A percentile compares a stretch with the other conserved stretches of the same genome.
Evolutionary conservation across 2,888 invertebrate genomes (phyloP).

Genomic region (Apamea monoglypha): DNA sequence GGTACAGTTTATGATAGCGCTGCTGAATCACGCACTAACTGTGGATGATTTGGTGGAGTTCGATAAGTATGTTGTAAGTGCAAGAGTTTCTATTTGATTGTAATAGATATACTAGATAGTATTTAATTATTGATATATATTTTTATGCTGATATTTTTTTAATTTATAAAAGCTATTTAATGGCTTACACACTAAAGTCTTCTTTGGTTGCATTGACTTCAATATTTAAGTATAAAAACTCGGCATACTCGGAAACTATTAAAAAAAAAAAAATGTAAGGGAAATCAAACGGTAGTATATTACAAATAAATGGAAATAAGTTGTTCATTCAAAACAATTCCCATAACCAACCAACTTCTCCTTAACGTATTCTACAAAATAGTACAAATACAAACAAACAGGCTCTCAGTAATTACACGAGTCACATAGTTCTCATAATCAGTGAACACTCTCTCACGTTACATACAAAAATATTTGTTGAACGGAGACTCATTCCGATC

Average conservation of each 20-base stretch:
- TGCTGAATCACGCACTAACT: constrained; percentile 4
- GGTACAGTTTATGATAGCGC: neutral
- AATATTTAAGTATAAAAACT: neutral
- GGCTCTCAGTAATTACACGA: constrained; percentile 32
- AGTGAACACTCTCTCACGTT: constrained; percentile 28
- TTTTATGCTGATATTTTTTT: neutral
- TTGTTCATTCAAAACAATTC: neutral
- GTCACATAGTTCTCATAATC: constrained; percentile 34
- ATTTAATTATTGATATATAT: neutral
- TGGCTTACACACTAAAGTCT: neutral
- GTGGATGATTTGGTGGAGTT: neutral
- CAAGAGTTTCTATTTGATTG: neutral
- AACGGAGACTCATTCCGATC: constrained; percentile 16
- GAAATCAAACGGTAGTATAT: neutral
- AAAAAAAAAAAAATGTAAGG: neutral
- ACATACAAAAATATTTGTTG: constrained; percentile 48
- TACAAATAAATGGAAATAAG: neutral
- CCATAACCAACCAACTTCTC: neutral
- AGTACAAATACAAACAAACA: constrained; percentile 33
- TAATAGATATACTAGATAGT: neutral
- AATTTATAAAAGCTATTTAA: neutral
- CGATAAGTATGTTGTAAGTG: neutral
- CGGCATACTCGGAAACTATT: no score
- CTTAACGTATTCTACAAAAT: constrained; percentile 11
- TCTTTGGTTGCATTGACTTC: neutral